Evolutionary conservation across 2,797 vertebrate genomes (phyloP).

Genomic region (Allobates femoralis): DNA sequence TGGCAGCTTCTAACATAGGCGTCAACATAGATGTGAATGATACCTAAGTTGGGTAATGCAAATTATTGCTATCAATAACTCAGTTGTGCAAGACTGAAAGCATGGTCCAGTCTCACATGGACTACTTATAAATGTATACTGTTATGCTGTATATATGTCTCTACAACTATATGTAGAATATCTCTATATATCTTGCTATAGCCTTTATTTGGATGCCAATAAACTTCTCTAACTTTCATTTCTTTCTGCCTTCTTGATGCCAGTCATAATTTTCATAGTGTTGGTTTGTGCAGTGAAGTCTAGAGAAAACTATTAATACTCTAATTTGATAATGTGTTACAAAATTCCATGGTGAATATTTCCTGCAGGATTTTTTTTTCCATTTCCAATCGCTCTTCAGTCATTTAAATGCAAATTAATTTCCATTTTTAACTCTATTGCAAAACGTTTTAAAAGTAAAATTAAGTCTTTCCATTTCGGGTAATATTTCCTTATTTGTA

Average conservation of each 20-base stretch:
- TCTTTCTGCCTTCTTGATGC: neutral
- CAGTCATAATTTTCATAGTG: slow-evolving; percentile 6
- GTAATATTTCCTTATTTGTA: neutral
- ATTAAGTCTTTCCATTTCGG: slow-evolving; percentile 18
- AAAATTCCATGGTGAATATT: slow-evolving; percentile 41
- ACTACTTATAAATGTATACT: too few relatives aligned
- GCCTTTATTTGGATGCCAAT: neutral
- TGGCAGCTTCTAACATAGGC: too few relatives aligned
- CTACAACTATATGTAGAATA: neutral
- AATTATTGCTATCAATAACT: too few relatives aligned
- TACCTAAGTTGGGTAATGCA: too few relatives aligned
- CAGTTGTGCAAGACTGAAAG: too few relatives aligned
- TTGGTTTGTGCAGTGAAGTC: neutral
- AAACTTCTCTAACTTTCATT: neutral
- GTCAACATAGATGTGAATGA: too few relatives aligned
- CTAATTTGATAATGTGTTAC: slow-evolving; percentile 37
- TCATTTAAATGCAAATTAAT: slow-evolving; percentile 47
- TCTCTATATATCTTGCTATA: neutral
- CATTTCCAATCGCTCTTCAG: slow-evolving; percentile 33
- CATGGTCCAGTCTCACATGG: too few relatives aligned
- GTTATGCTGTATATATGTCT: neutral
- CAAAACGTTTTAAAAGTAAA: slow-evolving; percentile 24
- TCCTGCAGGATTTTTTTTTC: slow-evolving; percentile 35
- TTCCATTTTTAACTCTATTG: slow-evolving; percentile 24
- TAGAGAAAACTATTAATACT: slow-evolving; percentile 19